Evolutionary conservation across 2,113 vertebrate genomes (phyloP).

Genomic region (Suncus etruscus): DNA sequence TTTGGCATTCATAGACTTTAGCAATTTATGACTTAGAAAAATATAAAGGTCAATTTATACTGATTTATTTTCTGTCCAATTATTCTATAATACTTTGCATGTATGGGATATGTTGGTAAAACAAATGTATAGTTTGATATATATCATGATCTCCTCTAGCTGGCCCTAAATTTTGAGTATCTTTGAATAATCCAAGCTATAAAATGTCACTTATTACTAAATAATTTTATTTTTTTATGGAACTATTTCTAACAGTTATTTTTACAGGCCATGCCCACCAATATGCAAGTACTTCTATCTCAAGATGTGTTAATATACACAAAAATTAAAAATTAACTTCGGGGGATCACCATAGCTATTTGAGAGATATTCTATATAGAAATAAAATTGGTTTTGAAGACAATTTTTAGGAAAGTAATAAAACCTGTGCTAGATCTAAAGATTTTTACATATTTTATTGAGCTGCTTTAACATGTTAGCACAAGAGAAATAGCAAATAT

Average conservation of each 20-base stretch:
- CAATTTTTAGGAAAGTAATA: constrained; percentile 6
- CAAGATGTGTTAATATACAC: neutral
- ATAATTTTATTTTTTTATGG: constrained; percentile 49
- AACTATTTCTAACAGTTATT: constrained; percentile 31
- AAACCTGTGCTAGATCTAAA: neutral
- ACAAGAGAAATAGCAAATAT: constrained; percentile 3
- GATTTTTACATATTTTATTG: neutral
- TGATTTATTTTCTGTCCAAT: constrained; percentile 8
- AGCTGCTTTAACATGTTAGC: neutral
- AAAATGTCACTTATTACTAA: neutral
- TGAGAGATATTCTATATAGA: constrained; percentile 38
- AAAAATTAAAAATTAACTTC: constrained; percentile 29
- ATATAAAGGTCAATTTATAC: neutral
- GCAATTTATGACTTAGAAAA: neutral
- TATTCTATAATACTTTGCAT: neutral
- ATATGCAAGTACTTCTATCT: constrained; percentile 26
- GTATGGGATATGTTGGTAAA: neutral
- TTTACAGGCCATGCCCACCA: constrained; percentile 14
- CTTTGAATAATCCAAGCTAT: neutral
- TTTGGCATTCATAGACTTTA: neutral
- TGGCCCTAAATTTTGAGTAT: neutral
- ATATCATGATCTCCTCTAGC: neutral
- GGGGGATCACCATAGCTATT: neutral
- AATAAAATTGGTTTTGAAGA: constrained; percentile 46
- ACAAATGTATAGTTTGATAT: neutral